These are phyloP conservation scores for Mycetomoellerius zeteki DNA, from an alignment of 1,140 invertebrate species.

Conservation along the genomic window DNA sequence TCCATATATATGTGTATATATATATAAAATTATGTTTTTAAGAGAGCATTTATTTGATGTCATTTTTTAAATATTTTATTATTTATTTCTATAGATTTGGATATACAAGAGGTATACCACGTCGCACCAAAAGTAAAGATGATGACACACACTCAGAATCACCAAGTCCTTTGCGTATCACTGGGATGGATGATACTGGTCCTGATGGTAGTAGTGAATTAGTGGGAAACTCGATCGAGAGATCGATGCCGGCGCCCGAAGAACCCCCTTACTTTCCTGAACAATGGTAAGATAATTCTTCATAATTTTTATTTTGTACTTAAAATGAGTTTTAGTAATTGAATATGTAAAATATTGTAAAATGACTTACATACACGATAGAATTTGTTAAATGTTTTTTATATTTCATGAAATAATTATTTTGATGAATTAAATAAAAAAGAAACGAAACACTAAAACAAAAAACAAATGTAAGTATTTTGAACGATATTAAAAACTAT, in stretches of 20 bases:
- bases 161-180: conserved; percentile 84
- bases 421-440: conserved; percentile 6
- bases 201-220: conserved; percentile 86
- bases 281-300: conserved; percentile 88
- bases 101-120: conserved; percentile 84
- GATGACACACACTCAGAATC: conserved; percentile 86
- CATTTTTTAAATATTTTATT: conserved; percentile 8
- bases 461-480: neutral
- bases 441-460: conserved; percentile 37
- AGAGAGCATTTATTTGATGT: neutral
- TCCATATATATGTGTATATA: neutral
- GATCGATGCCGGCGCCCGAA: conserved; percentile 87
- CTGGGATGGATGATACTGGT: conserved; percentile 81
- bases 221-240: conserved; percentile 79
- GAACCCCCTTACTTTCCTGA: conserved; percentile 92
- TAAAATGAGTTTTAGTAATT: neutral
- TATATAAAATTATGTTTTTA: neutral
- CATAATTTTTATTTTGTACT: conserved; percentile 7
- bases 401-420: neutral
- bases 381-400: neutral
- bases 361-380: neutral
- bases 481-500: neutral
- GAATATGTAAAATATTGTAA: conserved; percentile 5
- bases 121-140: conserved; percentile 86
- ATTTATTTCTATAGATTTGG: conserved; percentile 77